These are phyloP conservation scores for Phyllopteryx taeniolatus DNA, from an alignment of 2,113 vertebrate genomes.

Conservation along the genomic window DNA sequence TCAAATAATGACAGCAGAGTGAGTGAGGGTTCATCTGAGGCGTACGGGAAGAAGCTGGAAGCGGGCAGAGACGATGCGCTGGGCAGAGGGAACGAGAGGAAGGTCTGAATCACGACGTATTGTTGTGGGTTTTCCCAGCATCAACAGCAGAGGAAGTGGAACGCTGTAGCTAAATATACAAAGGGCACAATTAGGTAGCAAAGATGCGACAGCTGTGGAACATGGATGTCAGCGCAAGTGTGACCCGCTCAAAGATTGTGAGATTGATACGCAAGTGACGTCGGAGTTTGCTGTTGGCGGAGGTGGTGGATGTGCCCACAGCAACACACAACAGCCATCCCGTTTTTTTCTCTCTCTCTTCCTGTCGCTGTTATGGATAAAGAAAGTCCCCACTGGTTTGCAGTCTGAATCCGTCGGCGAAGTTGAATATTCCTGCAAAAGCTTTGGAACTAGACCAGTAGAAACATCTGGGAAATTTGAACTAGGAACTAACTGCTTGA, in stretches of 20 bases:
- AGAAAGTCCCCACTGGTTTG: too few species aligned
- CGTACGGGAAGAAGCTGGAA: slow-evolving; percentile 18
- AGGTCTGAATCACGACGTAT: slow-evolving; percentile 41
- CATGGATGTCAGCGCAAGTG: slow-evolving; percentile 34
- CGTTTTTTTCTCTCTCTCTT: too few species aligned
- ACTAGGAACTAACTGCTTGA: slow-evolving; percentile 17
- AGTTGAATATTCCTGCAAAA: not conserved
- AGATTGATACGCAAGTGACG: not conserved
- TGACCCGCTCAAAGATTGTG: not conserved
- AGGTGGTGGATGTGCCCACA: not conserved
- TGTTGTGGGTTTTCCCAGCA: slow-evolving; percentile 70
- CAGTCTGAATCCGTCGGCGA: too few species aligned
- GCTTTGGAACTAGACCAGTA: too few species aligned
- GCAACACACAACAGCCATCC: too few species aligned
- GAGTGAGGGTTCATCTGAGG: slow-evolving; percentile 22
- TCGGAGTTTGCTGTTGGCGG: not conserved
- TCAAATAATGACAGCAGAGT: not conserved
- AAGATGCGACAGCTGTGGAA: slow-evolving; percentile 61
- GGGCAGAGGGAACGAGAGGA: slow-evolving; percentile 21
- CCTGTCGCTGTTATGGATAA: too few species aligned
- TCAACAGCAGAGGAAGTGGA: slow-evolving; percentile 70
- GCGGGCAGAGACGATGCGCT: slow-evolving; percentile 14
- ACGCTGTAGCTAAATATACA: slow-evolving; percentile 71
- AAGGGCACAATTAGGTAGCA: slow-evolving; percentile 62
- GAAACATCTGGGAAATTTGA: slow-evolving; percentile 23